Percentiles rank a stretch among this genome's conserved stretches.
phyloP scores from a whole-genome alignment of 1,140 invertebrate genomes.

The Hydropsyche tenuis region DNA sequence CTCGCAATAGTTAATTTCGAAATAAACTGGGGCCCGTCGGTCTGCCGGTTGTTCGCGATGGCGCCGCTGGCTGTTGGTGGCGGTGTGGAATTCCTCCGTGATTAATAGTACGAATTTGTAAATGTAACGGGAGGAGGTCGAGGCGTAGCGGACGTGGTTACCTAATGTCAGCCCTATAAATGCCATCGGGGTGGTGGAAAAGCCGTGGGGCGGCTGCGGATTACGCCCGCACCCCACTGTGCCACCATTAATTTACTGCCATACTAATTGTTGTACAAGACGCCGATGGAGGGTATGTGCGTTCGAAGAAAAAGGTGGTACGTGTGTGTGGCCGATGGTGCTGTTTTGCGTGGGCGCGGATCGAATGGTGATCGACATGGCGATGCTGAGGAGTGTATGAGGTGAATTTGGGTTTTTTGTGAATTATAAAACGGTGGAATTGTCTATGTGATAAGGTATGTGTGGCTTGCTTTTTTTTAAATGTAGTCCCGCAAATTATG shows the following conservation, averaged over 20 bases:
- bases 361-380: no score
- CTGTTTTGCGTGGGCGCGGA: no score
- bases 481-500: no score
- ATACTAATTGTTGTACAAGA: constrained; percentile 33
- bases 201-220: background rate
- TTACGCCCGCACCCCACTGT: background rate
- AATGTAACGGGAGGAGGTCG: constrained; percentile 43
- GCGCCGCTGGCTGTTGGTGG: constrained; percentile 1
- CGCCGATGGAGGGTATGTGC: background rate
- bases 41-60: background rate
- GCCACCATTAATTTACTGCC: constrained; percentile 32
- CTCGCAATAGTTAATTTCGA: constrained; percentile 48
- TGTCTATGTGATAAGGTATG: no score
- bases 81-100: constrained; percentile 48
- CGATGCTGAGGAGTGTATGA: no score
- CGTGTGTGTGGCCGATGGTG: no score
- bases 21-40: constrained; percentile 35
- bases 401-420: no score
- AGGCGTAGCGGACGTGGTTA: constrained; percentile 38
- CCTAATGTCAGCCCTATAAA: constrained; percentile 39
- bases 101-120: constrained; percentile 50
- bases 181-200: constrained; percentile 37
- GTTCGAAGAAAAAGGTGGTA: background rate
- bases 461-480: no score
- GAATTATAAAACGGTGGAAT: no score